phyloP scores from a whole-genome alignment of 2,888 invertebrate genomes.

The Phyto melanocephala region DNA sequence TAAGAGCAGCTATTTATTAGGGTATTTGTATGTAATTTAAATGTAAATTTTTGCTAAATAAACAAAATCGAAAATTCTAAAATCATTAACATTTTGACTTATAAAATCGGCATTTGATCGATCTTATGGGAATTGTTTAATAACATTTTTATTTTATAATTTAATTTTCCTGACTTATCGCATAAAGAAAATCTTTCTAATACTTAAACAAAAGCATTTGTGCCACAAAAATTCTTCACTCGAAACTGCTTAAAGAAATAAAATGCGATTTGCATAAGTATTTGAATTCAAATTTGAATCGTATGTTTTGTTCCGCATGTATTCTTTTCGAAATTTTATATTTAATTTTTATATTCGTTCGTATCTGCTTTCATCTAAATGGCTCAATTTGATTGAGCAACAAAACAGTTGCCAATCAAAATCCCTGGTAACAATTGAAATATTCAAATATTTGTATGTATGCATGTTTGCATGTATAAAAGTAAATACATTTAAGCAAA shows the following conservation, averaged over 20 bases:
- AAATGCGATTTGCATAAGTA: slow-evolving; percentile 48
- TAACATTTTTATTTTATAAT: slow-evolving; percentile 46
- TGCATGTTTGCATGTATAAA: too few relatives aligned
- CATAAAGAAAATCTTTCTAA: slow-evolving; percentile 9
- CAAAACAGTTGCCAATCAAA: slow-evolving; percentile 64
- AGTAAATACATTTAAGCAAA: too few relatives aligned
- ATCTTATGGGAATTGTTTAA: slow-evolving; percentile 39
- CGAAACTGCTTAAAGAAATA: not conserved
- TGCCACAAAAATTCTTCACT: not conserved
- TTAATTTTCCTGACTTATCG: slow-evolving; percentile 31
- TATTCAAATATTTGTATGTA: not conserved
- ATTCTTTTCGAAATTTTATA: not conserved
- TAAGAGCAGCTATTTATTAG: too few relatives aligned
- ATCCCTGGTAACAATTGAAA: slow-evolving; percentile 7
- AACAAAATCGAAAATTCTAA: not conserved
- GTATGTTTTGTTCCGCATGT: not conserved
- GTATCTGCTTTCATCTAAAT: slow-evolving; percentile 57
- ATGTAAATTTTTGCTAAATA: slow-evolving; percentile 21
- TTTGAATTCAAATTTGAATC: not conserved
- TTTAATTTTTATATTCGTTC: slow-evolving; percentile 21
- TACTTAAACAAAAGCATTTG: not conserved
- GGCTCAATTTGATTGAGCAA: slow-evolving; percentile 58
- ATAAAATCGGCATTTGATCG: not conserved
- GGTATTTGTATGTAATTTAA: slow-evolving; percentile 29
- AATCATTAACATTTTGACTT: not conserved